phyloP scores from a whole-genome alignment of 2,113 vertebrate genomes.

The Cebidichthys violaceus region DNA sequence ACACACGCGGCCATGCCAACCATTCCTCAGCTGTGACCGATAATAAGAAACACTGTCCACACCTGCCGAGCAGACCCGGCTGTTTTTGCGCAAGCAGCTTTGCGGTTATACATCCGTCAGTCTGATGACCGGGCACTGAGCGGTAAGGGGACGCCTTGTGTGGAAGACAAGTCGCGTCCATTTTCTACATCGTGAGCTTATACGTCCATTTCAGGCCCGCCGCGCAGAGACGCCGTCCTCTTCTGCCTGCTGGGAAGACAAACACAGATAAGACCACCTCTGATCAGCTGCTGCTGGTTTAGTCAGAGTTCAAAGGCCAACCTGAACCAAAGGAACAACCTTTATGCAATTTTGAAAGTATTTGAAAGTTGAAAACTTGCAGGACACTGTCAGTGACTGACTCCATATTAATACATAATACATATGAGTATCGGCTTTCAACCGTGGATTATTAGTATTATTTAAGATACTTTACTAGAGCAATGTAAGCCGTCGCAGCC shows the following conservation, averaged over 20 bases:
- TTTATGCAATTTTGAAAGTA: not conserved
- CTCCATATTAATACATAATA: too few species aligned
- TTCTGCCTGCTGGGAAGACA: constrained; percentile 32
- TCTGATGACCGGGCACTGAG: constrained; percentile 7
- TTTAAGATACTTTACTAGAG: too few species aligned
- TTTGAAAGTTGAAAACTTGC: too few species aligned
- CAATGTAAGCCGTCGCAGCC: too few species aligned
- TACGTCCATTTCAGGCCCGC: constrained; percentile 19
- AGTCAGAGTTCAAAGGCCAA: not conserved
- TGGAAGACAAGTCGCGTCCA: not conserved
- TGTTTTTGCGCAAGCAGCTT: constrained; percentile 7
- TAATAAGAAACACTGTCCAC: constrained; percentile 23
- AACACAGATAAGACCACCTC: not conserved
- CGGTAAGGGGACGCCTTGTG: not conserved
- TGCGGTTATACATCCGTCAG: not conserved
- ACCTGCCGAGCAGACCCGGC: constrained; percentile 31
- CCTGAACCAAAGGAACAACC: not conserved
- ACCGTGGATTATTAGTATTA: too few species aligned
- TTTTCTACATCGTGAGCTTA: not conserved
- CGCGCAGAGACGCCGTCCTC: not conserved
- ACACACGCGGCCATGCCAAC: not conserved
- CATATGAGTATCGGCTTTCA: too few species aligned
- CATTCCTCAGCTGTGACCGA: constrained; percentile 5
- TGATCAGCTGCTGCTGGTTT: not conserved
- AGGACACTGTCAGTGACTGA: too few species aligned